Evolutionary conservation across 2,888 invertebrate genomes (phyloP).

Genomic region (Macrostomum cliftonense): DNA sequence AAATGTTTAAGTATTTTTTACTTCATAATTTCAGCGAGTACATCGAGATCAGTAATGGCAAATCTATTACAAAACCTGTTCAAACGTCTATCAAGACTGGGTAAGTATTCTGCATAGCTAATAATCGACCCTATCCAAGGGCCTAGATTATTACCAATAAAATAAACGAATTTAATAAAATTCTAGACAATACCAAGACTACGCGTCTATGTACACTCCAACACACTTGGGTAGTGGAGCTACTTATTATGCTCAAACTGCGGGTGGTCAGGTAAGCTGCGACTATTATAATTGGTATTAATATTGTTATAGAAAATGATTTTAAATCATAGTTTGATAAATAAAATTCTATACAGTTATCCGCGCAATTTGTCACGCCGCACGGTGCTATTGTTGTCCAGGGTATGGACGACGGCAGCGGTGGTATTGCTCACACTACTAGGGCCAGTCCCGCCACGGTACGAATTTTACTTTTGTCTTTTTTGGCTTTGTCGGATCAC

Average conservation of each 20-base stretch:
- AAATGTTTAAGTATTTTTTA: not conserved
- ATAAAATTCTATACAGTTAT: constrained; percentile 5
- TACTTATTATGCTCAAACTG: constrained; percentile 1
- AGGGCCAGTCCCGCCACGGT: constrained; percentile 76
- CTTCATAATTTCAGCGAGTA: not conserved
- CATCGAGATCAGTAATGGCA: constrained; percentile 3
- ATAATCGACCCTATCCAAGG: no score
- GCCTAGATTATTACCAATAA: no score
- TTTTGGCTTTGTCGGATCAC: no score
- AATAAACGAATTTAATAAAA: not conserved
- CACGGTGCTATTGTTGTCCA: constrained; percentile 46
- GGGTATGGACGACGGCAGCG: constrained; percentile 40
- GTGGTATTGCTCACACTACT: constrained; percentile 54
- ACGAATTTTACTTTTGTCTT: constrained; percentile 38
- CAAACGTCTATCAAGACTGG: not conserved
- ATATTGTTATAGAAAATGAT: no score
- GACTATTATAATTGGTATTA: no score
- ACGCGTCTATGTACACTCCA: not conserved
- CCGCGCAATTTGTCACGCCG: constrained; percentile 21
- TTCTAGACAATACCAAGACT: constrained; percentile 7
- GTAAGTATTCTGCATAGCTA: not conserved
- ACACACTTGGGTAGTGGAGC: not conserved
- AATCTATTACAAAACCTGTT: constrained; percentile 1
- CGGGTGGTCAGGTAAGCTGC: constrained; percentile 1
- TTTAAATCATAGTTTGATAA: no score